Evolutionary conservation across 2,888 invertebrate genomes (phyloP).

Genomic region (Tenthredo mesomela): DNA sequence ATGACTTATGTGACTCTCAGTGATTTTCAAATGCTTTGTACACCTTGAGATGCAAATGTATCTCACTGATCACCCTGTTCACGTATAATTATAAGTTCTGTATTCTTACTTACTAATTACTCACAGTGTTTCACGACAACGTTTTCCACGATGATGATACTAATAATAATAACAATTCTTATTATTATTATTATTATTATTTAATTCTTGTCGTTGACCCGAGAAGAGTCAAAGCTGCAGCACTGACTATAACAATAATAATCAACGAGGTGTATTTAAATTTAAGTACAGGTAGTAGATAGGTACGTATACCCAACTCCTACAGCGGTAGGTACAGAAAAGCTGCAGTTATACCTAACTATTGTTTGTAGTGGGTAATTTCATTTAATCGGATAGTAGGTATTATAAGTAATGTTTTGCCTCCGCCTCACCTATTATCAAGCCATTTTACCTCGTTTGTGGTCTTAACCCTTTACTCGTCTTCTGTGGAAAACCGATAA

Average conservation of each 20-base stretch:
- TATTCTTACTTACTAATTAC: neutral
- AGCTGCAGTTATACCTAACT: neutral
- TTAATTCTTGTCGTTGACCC: conserved; percentile 16
- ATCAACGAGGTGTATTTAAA: conserved; percentile 44
- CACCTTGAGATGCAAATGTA: too few relatives aligned
- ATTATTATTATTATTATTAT: neutral
- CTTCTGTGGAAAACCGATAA: conserved; percentile 20
- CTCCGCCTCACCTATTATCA: conserved; percentile 26
- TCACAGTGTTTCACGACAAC: neutral
- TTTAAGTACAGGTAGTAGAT: neutral
- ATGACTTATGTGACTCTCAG: too few relatives aligned
- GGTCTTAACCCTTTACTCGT: conserved; percentile 15
- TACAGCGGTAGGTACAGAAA: neutral
- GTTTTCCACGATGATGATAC: neutral
- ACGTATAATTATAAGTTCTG: too few relatives aligned
- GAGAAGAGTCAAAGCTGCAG: neutral
- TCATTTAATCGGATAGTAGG: conserved; percentile 24
- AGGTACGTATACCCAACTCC: neutral
- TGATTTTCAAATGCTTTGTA: too few relatives aligned
- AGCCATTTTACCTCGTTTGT: conserved; percentile 39
- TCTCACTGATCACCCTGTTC: too few relatives aligned
- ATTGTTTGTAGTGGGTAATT: conserved; percentile 24
- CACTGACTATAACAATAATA: conserved; percentile 9
- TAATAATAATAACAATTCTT: neutral
- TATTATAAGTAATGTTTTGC: conserved; percentile 8